These are phyloP conservation scores for Zalophus californianus DNA, from an alignment of 2,797 vertebrate species.

Conservation along the genomic window DNA sequence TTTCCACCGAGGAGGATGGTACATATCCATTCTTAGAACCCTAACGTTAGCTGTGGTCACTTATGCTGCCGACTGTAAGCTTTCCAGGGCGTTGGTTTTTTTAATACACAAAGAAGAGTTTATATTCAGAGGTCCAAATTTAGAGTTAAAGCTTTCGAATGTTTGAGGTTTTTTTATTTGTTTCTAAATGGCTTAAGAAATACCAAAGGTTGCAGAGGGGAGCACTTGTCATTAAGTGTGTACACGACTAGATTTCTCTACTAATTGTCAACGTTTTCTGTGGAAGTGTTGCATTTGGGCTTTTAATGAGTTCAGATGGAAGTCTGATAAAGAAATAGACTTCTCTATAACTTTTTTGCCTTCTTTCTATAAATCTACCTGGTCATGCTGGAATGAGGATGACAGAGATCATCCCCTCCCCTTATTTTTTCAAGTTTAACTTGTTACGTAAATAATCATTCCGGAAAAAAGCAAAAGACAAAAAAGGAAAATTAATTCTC, in stretches of 20 bases:
- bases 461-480: neutral
- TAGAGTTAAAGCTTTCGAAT: neutral
- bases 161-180: neutral
- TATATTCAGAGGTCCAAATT: neutral
- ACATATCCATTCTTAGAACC: conserved; percentile 52
- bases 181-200: neutral
- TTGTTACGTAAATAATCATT: neutral
- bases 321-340: neutral
- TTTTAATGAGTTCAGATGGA: neutral
- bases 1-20: conserved; percentile 93
- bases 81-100: neutral
- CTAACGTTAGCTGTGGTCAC: neutral
- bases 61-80: neutral
- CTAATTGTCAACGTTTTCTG: neutral
- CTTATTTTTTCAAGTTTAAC: neutral
- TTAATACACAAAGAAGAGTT: neutral
- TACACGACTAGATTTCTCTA: neutral
- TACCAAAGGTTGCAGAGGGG: neutral
- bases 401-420: neutral
- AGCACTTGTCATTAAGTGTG: neutral
- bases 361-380: neutral
- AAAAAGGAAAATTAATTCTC: neutral
- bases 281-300: neutral
- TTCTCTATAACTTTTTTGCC: neutral
- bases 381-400: neutral